A percentile compares a stretch with the other conserved stretches of the same genome.
These are phyloP conservation scores for Oryzias javanicus DNA, from an alignment of 2,113 vertebrate species.

Conservation along the genomic window DNA sequence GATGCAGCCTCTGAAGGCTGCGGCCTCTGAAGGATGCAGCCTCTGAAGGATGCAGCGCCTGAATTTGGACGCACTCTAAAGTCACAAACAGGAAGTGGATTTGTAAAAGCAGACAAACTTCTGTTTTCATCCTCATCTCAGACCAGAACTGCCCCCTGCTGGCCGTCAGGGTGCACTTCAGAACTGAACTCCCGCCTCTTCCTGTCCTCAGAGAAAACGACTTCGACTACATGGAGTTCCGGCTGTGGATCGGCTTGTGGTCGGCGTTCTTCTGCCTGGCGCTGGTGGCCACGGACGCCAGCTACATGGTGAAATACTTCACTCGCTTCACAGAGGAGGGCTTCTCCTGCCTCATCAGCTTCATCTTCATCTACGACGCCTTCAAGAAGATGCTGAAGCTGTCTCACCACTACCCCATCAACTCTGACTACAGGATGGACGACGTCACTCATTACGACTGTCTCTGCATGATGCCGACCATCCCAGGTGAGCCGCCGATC, in stretches of 20 bases:
- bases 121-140: too few relatives aligned
- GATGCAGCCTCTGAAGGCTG: too few relatives aligned
- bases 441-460: slow-evolving; percentile 87
- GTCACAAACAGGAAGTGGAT: too few relatives aligned
- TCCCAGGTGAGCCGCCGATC: slow-evolving; percentile 73
- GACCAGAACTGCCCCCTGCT: too few relatives aligned
- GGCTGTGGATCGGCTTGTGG: slow-evolving; percentile 98
- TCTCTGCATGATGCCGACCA: slow-evolving; percentile 81
- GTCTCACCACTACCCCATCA: slow-evolving; percentile 90
- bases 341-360: slow-evolving; percentile 96
- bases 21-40: too few relatives aligned
- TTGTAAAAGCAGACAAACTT: too few relatives aligned
- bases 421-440: slow-evolving; percentile 83
- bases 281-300: slow-evolving; percentile 93
- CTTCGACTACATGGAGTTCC: slow-evolving; percentile 96
- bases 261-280: slow-evolving; percentile 91
- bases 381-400: slow-evolving; percentile 99
- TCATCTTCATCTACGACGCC: slow-evolving; percentile 98
- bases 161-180: too few relatives aligned
- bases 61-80: too few relatives aligned
- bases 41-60: too few relatives aligned
- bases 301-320: slow-evolving; percentile 96
- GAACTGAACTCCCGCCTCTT: too few relatives aligned
- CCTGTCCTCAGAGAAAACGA: slow-evolving; percentile 81
- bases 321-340: slow-evolving; percentile 98